Evolutionary conservation across 2,113 vertebrate species (phyloP), one percentile per base, ranked within the genome.

Genomic region (Pollachius pollachius): DNA sequence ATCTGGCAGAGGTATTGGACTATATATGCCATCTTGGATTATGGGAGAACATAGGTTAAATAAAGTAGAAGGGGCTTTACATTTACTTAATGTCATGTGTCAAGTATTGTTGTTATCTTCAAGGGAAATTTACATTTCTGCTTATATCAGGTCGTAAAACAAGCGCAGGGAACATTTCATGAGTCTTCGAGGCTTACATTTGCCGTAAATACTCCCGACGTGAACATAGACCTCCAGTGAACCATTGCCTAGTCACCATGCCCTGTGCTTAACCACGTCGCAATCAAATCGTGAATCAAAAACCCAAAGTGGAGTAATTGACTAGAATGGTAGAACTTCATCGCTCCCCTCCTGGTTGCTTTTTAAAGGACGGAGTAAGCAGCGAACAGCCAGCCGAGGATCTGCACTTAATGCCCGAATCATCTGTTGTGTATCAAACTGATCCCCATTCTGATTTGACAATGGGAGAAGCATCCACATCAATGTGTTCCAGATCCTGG

Each of bases 401-500:
- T 70, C 77, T 86, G 71, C 76, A 67, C 48, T 52, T 67, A 64
- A 69, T 56, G 67, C 64, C 21, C 66, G 72, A 81, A 80, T 87
- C 83, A 84, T 90, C 83, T 88, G 85, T 80, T 85, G 81, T 74
- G 17, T 77, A 85, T 89, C 87, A 88, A 68, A 83, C 67, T 76
- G 72, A 86, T 87, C 78, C 82, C 60, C 65, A 83, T 81, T 85
- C 84, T 72, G 62, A 48, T 87, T 84, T 84, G 81, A 89, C 88
- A 88, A 83, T 74, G 71, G 70, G 80, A 75, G 82, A 21, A 68
- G 82, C 84, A 79, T 85, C 79, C 73, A 30, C 83, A 88, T 87
- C 85, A 87, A 89, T 88, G 82, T 72, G 78, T 87, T 90, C 87
- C 88, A 89, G 88, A 89, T 88, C 88, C 80, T 67, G 88, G 79